Percentiles rank a stretch among this genome's conserved stretches.
Conservation (phyloP, 2,113 vertebrate genomes). For the Sphyrna mokarran region DNA sequence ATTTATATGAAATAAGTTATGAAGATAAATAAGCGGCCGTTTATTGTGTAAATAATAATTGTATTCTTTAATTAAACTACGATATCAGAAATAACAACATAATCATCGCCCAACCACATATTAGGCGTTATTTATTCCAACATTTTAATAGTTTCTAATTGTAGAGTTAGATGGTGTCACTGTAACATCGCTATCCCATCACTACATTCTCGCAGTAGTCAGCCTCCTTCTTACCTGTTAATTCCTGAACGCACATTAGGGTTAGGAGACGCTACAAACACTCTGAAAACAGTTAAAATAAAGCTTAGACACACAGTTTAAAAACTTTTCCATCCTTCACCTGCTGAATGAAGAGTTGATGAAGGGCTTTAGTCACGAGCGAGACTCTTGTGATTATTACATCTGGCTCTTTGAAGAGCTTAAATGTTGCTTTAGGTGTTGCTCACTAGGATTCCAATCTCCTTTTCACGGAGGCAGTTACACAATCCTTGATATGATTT, state of each 20-base stretch:
- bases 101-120: not conserved
- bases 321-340: slow-evolving; percentile 4
- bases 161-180: not conserved
- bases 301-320: not conserved
- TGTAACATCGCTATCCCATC: not conserved
- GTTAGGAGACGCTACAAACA: not conserved
- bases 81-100: not conserved
- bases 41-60: not conserved
- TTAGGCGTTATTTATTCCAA: not conserved
- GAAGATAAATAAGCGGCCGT: not conserved
- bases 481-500: slow-evolving; percentile 41
- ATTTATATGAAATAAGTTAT: not conserved
- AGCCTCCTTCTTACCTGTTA: not conserved
- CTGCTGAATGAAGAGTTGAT: slow-evolving; percentile 10
- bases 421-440: slow-evolving; percentile 58
- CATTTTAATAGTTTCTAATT: not conserved
- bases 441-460: slow-evolving; percentile 42
- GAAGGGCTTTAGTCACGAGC: slow-evolving; percentile 3
- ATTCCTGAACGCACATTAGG: not conserved
- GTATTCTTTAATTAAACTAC: not conserved
- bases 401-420: slow-evolving; percentile 50
- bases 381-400: slow-evolving; percentile 46
- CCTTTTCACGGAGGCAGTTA: slow-evolving; percentile 43
- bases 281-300: not conserved
- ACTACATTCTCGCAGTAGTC: not conserved